phyloP scores from a whole-genome alignment of 2,113 vertebrate genomes.

The Saccopteryx leptura region DNA sequence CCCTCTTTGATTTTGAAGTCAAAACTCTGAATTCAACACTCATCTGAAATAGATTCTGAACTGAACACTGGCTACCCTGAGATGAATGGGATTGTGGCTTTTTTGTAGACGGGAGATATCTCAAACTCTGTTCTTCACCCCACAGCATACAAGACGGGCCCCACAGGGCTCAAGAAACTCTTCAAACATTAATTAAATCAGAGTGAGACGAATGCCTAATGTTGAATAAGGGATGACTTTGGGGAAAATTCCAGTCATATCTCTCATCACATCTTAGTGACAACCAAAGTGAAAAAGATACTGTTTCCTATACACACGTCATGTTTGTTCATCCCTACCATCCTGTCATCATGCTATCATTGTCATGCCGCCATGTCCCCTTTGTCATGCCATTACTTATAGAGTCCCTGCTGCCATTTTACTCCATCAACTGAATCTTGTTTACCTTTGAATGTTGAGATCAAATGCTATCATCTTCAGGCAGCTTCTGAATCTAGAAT shows the following conservation, averaged over 20 bases:
- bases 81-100: neutral
- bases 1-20: neutral
- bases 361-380: no score
- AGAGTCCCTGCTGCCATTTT: neutral
- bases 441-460: neutral
- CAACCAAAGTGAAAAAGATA: neutral
- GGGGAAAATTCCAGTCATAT: neutral
- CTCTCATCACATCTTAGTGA: neutral
- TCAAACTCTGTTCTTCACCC: neutral
- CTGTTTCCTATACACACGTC: neutral
- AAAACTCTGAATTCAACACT: constrained; percentile 2
- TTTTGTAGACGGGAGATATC: neutral
- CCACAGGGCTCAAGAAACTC: neutral
- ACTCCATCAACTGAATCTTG: neutral
- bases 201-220: neutral
- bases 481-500: neutral
- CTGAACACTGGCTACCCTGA: neutral
- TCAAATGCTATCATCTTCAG: neutral
- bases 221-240: neutral
- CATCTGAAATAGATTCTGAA: neutral
- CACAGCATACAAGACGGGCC: neutral
- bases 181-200: neutral
- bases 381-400: no score
- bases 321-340: neutral
- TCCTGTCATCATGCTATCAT: neutral